Evolutionary conservation across 2,888 invertebrate species (phyloP), one percentile per base, ranked within the genome.

Genomic region (Agrotis clavis): DNA sequence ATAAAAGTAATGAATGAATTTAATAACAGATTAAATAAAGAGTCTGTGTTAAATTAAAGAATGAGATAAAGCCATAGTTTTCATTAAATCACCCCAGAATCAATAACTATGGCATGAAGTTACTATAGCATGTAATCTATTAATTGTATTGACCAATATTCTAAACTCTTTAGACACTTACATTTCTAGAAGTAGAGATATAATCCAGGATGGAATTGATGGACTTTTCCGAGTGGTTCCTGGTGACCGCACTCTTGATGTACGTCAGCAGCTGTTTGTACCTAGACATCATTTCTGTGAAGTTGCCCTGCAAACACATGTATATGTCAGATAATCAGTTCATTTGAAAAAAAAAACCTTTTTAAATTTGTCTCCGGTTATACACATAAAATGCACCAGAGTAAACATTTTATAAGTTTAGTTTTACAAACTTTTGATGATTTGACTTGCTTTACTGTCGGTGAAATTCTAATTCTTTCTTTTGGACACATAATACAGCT

Each of bases 201-300:
- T 99, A 99, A 94, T 99, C 99, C 79, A 99, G 96, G 90, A 99
- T 99, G 2, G 99, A 99, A 92, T 99, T 99, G 87, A 99, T 99
- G 45, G 99, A 99, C 93, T 99, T 99, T 93, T 99, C 99, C 54
- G 99, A 99, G 92, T 99, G 99, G 94, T 99, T 99, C 90, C 99
- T 97, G 9, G 99, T 99, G 51, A 99, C 99, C 30, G 99, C 99
- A 95, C 99, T 99, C 96, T 99, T 99, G 80, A 99, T 99, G 93
- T 99, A 99, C 0, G 99, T 99, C 69, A 99, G 96, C 67, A 99
- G 97, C 92, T 99, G 99, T 91, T 99, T 99, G 94, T 99, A 99
- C 82, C 99, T 97, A 6, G 97, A 96, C 98, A 99, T 99, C 99
- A 99, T 99, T 95, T 99, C 99, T 81, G 98, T 98, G 93, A 98